Evolutionary conservation across 2,113 vertebrate genomes (phyloP).

Genomic region (Catharus fuscescens): DNA sequence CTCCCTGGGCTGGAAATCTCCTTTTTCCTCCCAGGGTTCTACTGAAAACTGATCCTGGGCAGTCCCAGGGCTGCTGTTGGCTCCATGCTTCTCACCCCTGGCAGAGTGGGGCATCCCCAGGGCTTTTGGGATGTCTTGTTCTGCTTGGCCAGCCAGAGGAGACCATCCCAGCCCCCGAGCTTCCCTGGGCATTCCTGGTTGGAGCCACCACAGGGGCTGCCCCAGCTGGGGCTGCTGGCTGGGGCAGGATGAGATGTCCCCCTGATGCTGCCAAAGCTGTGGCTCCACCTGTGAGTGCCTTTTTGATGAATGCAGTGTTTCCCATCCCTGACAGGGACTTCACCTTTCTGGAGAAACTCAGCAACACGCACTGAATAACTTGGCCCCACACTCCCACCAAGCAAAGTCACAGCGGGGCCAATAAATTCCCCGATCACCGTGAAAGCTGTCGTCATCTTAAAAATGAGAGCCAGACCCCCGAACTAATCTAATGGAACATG

Average conservation of each 20-base stretch:
- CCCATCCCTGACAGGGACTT: neutral
- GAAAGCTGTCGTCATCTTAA: neutral
- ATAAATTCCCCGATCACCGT: neutral
- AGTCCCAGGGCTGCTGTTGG: rapidly evolving
- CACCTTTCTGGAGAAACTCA: neutral
- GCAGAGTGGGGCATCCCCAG: neutral
- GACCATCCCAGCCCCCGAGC: rapidly evolving
- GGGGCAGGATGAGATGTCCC: neutral
- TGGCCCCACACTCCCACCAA: rapidly evolving
- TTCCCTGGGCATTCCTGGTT: neutral
- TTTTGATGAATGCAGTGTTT: neutral
- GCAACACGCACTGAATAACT: rapidly evolving
- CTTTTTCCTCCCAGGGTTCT: neutral
- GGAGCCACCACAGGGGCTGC: rapidly evolving
- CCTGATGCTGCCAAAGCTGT: neutral
- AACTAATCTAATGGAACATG: neutral
- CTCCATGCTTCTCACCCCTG: neutral
- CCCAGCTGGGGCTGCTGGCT: too few relatives aligned
- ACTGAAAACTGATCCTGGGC: neutral
- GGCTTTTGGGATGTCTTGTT: neutral
- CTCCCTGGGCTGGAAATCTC: neutral
- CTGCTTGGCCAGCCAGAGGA: neutral
- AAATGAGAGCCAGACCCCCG: neutral
- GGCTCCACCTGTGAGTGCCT: neutral
- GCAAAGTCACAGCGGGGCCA: rapidly evolving